A percentile compares a stretch with the other conserved stretches of the same genome.
phyloP scores from a whole-genome alignment of 2,888 invertebrate species.

The Meteorus cinctellus region DNA sequence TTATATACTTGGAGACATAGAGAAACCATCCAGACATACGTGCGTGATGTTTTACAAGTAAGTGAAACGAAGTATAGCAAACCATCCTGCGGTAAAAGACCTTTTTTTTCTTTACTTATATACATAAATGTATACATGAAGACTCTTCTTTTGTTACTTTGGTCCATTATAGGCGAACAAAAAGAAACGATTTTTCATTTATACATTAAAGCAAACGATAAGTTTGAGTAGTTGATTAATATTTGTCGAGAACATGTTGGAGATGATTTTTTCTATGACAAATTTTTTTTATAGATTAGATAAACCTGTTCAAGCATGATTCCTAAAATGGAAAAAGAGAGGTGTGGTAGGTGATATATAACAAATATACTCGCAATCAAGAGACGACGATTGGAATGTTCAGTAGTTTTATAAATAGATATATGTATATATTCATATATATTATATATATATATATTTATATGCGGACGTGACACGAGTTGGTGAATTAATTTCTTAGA shows the following conservation, averaged over 20 bases:
- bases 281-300: not conserved
- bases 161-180: not conserved
- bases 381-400: not conserved
- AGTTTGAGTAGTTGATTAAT: not conserved
- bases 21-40: constrained; percentile 11
- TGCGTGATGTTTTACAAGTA: not conserved
- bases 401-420: constrained; percentile 11
- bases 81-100: constrained; percentile 21
- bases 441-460: constrained; percentile 39
- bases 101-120: not conserved
- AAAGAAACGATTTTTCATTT: not conserved
- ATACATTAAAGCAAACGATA: not conserved
- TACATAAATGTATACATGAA: not conserved
- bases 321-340: not conserved
- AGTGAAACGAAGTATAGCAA: constrained; percentile 26
- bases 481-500: constrained; percentile 42
- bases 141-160: not conserved
- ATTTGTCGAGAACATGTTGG: not conserved
- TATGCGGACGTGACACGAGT: constrained; percentile 42
- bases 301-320: not conserved
- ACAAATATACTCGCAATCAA: constrained; percentile 6
- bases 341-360: constrained; percentile 6
- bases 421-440: constrained; percentile 39
- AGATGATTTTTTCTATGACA: not conserved
- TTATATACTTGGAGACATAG: not conserved